Evolutionary conservation across 2,113 vertebrate species (phyloP), one percentile per base, ranked within the genome.

Genomic region (Silurus glanis): DNA sequence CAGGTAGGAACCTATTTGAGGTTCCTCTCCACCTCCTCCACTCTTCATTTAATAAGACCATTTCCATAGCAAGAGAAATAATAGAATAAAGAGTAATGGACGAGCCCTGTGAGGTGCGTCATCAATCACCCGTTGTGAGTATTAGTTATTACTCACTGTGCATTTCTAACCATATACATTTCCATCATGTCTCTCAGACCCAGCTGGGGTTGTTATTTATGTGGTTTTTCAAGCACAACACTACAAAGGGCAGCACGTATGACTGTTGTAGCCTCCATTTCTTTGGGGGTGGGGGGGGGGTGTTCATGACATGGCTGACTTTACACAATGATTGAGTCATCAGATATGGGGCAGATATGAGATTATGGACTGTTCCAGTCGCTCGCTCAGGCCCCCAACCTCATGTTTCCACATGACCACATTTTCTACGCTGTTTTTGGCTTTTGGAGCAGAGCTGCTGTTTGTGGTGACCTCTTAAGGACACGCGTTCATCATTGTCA

Each of bases 101-200:
- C 90, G 90, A 90, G 92, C 87, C 91, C 91, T 89, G 90, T 91
- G 84, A 80, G 89, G 89, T 90, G 94, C 94, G 91, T 94, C 91
- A 96, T 96, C 95, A 95, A 94, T 96, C 96, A 95, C 92, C 82
- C 91, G 94, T 94, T 93, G 95, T 95, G 94, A 95, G 93, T 94
- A 94, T 96, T 95, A 95, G 94, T 95, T 95, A 95, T 95, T 94
- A 93, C 94, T 95, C 94, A 91, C 93, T 90, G 93, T 94, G 94
- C 93, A 93, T 95, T 93, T 95, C 93, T 95, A 94, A 94, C 92
- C 90, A 91, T 88, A 86, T 67, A 45, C 61, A 78, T 82, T 75
- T 78, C 86, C 62, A 12, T 91, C 83, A 86, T 88, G 88, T 90
- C 67, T 91, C 82, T 86, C 80, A 87, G 84, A 83, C 86, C 82